phyloP scores from a whole-genome alignment of 1,140 invertebrate species.

The Cotesia typhae region DNA sequence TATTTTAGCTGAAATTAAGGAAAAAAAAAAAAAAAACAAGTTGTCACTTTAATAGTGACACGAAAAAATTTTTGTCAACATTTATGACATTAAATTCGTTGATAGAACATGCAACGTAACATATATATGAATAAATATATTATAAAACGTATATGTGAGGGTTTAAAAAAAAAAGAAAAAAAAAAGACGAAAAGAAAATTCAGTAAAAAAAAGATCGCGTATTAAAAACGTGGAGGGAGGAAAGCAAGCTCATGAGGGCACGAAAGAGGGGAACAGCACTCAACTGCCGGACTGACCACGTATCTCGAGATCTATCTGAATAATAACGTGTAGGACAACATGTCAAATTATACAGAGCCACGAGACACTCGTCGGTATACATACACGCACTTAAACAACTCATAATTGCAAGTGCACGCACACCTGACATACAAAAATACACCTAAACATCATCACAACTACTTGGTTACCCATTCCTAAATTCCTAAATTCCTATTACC shows the following conservation, averaged over 20 bases:
- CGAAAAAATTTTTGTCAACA: too few relatives aligned
- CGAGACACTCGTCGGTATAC: constrained; percentile 44
- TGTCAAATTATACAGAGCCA: constrained; percentile 66
- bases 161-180: not conserved
- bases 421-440: constrained; percentile 23
- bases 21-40: too few relatives aligned
- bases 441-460: constrained; percentile 10
- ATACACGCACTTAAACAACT: constrained; percentile 46
- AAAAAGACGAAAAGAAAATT: too few relatives aligned
- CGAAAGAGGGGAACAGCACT: constrained; percentile 29
- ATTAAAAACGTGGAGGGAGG: constrained; percentile 15
- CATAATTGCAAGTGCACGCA: constrained; percentile 22
- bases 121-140: too few relatives aligned
- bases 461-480: not conserved
- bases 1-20: too few relatives aligned
- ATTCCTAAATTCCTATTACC: too few relatives aligned
- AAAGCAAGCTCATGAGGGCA: constrained; percentile 20
- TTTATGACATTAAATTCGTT: too few relatives aligned
- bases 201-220: constrained; percentile 22
- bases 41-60: too few relatives aligned
- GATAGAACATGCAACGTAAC: too few relatives aligned
- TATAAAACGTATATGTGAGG: too few relatives aligned
- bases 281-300: constrained; percentile 39
- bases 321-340: constrained; percentile 68
- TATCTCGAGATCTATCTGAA: constrained; percentile 66